Conservation (phyloP, 2,113 vertebrate species). For the Scatophagus argus region DNA sequence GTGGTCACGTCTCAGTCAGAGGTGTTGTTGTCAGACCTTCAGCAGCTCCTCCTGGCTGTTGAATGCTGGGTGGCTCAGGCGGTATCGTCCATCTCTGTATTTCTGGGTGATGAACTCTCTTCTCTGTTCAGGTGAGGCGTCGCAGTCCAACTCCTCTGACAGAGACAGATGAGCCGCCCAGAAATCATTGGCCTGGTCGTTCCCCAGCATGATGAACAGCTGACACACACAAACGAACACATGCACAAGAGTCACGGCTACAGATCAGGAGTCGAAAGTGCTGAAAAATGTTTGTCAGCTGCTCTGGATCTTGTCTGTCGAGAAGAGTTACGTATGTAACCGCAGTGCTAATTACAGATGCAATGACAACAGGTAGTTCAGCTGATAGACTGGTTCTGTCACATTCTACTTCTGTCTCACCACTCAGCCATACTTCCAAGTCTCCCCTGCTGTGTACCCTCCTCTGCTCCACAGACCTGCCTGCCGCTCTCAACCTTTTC, state of each 20-base stretch:
- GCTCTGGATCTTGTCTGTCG: too few relatives aligned
- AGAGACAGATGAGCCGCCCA: slow-evolving; percentile 87
- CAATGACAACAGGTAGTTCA: not conserved
- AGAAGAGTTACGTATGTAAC: too few relatives aligned
- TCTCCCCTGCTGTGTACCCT: too few relatives aligned
- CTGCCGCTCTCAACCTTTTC: too few relatives aligned
- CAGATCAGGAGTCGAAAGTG: too few relatives aligned
- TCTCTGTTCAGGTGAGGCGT: slow-evolving; percentile 85
- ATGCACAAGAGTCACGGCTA: not conserved
- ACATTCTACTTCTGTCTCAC: too few relatives aligned
- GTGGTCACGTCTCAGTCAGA: too few relatives aligned
- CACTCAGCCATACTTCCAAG: too few relatives aligned
- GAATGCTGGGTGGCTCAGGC: slow-evolving; percentile 86
- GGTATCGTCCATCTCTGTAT: slow-evolving; percentile 90
- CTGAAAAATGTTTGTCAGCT: too few relatives aligned
- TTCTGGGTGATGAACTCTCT: slow-evolving; percentile 91
- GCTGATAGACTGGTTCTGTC: not conserved
- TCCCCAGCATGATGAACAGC: slow-evolving; percentile 97
- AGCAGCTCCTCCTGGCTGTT: slow-evolving; percentile 90
- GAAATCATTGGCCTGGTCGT: slow-evolving; percentile 93
- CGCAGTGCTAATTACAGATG: too few relatives aligned
- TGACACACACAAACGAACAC: slow-evolving; percentile 58
- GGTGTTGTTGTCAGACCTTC: slow-evolving; percentile 86
- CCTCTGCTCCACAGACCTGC: too few relatives aligned
- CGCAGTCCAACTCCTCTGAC: slow-evolving; percentile 84